These are phyloP conservation scores for Muricea muricata DNA, from an alignment of 92 coral and sea anemone species.

Conservation along the genomic window DNA sequence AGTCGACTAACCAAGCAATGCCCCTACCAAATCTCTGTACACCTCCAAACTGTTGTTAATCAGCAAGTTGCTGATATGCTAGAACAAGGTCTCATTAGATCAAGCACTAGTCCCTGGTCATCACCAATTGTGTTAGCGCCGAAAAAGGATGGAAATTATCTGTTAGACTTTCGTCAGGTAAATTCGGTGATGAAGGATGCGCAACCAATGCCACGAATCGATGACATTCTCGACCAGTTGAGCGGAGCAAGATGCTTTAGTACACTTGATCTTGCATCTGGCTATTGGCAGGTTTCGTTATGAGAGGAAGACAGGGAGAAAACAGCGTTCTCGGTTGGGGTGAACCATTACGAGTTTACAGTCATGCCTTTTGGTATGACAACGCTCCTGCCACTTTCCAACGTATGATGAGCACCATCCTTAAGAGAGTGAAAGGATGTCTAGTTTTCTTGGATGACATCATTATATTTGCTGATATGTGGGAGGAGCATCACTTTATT, in stretches of 20 bases:
- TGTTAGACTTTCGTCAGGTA: slow-evolving; percentile 45
- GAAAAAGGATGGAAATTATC: slow-evolving; percentile 42
- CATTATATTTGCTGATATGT: slow-evolving; percentile 56
- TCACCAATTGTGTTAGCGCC: slow-evolving; percentile 47
- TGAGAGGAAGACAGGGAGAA: slow-evolving; percentile 29
- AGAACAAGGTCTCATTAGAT: slow-evolving; percentile 50
- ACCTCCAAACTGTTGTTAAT: background rate
- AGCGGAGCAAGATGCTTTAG: slow-evolving; percentile 40
- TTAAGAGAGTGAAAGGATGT: slow-evolving; percentile 22
- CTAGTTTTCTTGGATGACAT: slow-evolving; percentile 66
- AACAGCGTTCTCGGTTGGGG: slow-evolving; percentile 30
- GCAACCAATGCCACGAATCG: slow-evolving; percentile 46
- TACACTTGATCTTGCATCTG: slow-evolving; percentile 45
- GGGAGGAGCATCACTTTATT: slow-evolving; percentile 38
- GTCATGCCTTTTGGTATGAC: slow-evolving; percentile 59
- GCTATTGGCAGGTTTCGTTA: slow-evolving; percentile 58
- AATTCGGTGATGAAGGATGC: slow-evolving; percentile 40
- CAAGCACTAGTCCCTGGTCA: slow-evolving; percentile 58
- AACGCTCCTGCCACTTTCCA: slow-evolving; percentile 71
- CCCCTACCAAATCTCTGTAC: slow-evolving; percentile 18
- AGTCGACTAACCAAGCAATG: slow-evolving; percentile 4
- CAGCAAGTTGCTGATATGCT: slow-evolving; percentile 38
- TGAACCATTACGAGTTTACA: slow-evolving; percentile 45
- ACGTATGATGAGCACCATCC: slow-evolving; percentile 41
- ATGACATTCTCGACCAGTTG: slow-evolving; percentile 53